phyloP scores from a whole-genome alignment of 2,888 invertebrate genomes.

The Prosopocoilus inquinatus region DNA sequence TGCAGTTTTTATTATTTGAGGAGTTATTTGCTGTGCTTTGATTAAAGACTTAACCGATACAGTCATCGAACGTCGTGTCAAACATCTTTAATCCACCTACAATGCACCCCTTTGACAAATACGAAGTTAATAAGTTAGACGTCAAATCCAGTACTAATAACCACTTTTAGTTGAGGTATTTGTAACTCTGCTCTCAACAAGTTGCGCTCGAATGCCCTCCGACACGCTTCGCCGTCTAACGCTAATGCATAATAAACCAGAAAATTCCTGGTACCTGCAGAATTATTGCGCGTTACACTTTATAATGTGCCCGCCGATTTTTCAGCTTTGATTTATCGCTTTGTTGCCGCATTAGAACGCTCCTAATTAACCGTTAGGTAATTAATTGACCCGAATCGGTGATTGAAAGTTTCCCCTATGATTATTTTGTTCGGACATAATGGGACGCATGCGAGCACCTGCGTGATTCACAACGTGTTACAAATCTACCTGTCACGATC shows the following conservation, averaged over 20 bases:
- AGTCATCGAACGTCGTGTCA: no score
- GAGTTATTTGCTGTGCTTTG: no score
- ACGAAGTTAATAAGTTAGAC: conserved; percentile 10
- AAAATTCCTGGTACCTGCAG: conserved; percentile 2
- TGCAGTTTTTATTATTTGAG: no score
- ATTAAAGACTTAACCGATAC: no score
- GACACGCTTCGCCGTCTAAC: conserved; percentile 12
- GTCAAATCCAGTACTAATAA: conserved; percentile 12
- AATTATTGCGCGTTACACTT: conserved; percentile 6
- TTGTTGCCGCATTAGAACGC: background rate
- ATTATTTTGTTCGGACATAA: background rate
- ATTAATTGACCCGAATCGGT: conserved; percentile 3
- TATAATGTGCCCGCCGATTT: conserved; percentile 14
- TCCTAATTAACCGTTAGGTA: background rate
- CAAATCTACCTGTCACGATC: no score
- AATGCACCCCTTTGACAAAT: background rate
- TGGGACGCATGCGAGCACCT: background rate
- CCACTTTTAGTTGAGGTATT: conserved; percentile 13
- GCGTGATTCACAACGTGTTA: no score
- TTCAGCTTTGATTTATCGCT: conserved; percentile 9
- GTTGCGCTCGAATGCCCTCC: conserved; percentile 11
- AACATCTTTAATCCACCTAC: background rate
- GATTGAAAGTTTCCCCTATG: background rate
- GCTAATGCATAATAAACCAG: conserved; percentile 8
- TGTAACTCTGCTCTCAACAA: conserved; percentile 12